Evolutionary conservation across 2,113 vertebrate genomes (phyloP), one percentile per base, ranked within the genome.

Genomic region (Syngnathus typhle): DNA sequence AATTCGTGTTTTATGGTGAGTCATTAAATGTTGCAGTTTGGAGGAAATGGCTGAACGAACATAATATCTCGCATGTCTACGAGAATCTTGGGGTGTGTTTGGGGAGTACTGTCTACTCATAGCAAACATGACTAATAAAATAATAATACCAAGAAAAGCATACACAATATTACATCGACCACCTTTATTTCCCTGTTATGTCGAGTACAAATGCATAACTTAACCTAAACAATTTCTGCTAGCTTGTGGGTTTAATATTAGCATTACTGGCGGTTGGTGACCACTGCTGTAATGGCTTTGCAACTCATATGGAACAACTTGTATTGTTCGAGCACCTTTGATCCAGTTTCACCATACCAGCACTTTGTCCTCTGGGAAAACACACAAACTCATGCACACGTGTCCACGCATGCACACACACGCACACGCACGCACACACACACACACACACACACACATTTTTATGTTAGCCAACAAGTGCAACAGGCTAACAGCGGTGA

Each of bases 331-430:
- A 51, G 18, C 52, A 70, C 72, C 74, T 80, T 60, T 64, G 63
- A 65, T 75, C 55, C 1, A 19, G 32, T 77, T 87, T 78, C 59
- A 72, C 76, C 75, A 60, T 19, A 23, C 5, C 47, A 65, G 52
- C 68, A 36, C 47, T 51, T 63, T 63, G 68, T 56, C 78, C 78
- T 72, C 67, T 58, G 59, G 38, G 32, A 63, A 52, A 52, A 46
- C 16, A 55, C 64, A 6, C 37, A 37, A 8, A 21, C 54, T 23
- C 72, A 61, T 54, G 5, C 55, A 32, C 11, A 44, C 43, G 6
- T 12, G 6, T 27, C 9, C 44, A 43, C 41, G 8, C 41, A 12
- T 1, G 3, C 41, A 41, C 41, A n/a, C 44, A 37, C 44, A 43
- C 41, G 12, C 41, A 12, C 10, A 12, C 41, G 11, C 41, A 44